Conservation (phyloP, 2,797 vertebrate genomes). For the Nannoperca obscura region DNA sequence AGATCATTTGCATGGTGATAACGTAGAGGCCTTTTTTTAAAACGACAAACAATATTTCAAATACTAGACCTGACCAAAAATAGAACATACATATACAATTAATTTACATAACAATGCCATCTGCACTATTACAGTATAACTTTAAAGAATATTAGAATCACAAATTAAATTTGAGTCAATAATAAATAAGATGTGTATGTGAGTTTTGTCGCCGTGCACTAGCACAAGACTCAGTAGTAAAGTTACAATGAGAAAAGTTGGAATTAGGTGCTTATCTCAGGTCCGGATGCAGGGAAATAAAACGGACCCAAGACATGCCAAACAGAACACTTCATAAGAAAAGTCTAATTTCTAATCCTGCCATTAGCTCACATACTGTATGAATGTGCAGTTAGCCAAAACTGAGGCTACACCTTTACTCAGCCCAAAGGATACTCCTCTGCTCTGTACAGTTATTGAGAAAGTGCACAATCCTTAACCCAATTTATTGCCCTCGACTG, state of each 20-base stretch:
- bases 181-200: slow-evolving; percentile 80
- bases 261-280: slow-evolving; percentile 23
- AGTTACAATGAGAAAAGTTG: slow-evolving; percentile 67
- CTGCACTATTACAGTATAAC: slow-evolving; percentile 64
- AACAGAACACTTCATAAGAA: slow-evolving; percentile 36
- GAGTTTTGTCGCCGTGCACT: slow-evolving; percentile 65
- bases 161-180: slow-evolving; percentile 56
- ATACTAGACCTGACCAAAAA: slow-evolving; percentile 69
- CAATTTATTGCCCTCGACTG: slow-evolving; percentile 54
- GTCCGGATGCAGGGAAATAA: slow-evolving; percentile 28
- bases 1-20: slow-evolving; percentile 57
- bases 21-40: slow-evolving; percentile 49
- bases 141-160: slow-evolving; percentile 73
- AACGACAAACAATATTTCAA: slow-evolving; percentile 66
- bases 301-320: slow-evolving; percentile 36
- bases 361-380: slow-evolving; percentile 31
- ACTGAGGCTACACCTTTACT: slow-evolving; percentile 23
- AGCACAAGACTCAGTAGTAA: slow-evolving; percentile 84
- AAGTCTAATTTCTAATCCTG: slow-evolving; percentile 43
- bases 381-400: slow-evolving; percentile 34
- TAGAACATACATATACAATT: slow-evolving; percentile 80
- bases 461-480: slow-evolving; percentile 60
- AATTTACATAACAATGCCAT: slow-evolving; percentile 72
- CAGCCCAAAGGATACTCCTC: slow-evolving; percentile 24
- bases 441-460: slow-evolving; percentile 45